Evolutionary conservation across 2,113 vertebrate genomes (phyloP), one percentile per base, ranked within the genome.

Genomic region (Hemichromis elongatus): DNA sequence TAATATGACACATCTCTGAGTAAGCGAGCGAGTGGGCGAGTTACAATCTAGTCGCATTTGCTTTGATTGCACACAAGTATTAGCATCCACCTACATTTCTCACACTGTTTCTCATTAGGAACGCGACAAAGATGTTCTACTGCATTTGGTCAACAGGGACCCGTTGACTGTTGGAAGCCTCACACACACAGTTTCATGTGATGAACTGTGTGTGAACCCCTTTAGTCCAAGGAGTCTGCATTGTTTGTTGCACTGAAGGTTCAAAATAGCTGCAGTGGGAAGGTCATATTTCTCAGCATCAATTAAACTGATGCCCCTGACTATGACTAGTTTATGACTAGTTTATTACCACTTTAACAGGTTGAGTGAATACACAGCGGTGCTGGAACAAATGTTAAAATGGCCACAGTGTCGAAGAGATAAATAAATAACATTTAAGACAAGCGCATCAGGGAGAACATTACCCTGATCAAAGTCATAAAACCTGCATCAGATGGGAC

Each of bases 401-500:
- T n/a, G n/a, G 57, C 83, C 37, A 1, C 6, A 8, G 9, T 12
- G 77, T 88, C 26, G 6, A 52, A 55, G 28, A 56, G 75, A 89
- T 84, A 89, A 92, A 92, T 90, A 88, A 92, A 90, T 84, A 90
- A 88, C 56, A 3, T 78, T 78, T 70, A 80, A 85, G 87, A 84
- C 79, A 2, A 84, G 80, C 30, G 33, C 89, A 80, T 83, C 83
- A 80, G 45, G 3, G 68, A 66, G 90, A 88, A 91, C 89, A 91
- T 91, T 89, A 89, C 82, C 59, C 88, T 87, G 84, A 93, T 91
- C 88, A 92, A 81, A 92, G 84, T 83, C 89, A 88, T 91, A 89
- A 93, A 88, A 88, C 68, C 92, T 54, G 79, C 90, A 86, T 90
- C 85, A 88, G 92, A 92, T 87, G 81, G 75, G 89, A 89, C 89